Conservation (phyloP, 23 tunicate genomes). For the Oikopleura vanhoeffeni region DNA sequence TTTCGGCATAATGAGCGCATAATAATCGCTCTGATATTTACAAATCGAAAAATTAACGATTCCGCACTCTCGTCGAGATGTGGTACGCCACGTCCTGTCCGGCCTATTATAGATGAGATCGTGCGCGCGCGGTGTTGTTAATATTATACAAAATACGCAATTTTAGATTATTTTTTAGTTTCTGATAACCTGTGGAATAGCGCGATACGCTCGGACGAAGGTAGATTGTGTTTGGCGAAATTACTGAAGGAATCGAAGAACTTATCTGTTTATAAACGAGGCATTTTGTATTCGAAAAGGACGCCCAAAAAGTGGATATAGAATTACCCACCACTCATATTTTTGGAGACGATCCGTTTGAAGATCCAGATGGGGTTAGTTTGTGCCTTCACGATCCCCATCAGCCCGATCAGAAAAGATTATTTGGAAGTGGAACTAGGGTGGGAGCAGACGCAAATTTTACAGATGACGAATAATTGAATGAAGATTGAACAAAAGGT, state of each 20-base stretch:
- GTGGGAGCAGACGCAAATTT: conserved; percentile 81
- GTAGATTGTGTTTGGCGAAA: conserved; percentile 75
- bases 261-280: not conserved
- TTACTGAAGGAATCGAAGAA: conserved; percentile 43
- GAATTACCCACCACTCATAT: conserved; percentile 64
- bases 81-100: no score
- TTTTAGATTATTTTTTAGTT: no score
- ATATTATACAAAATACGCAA: no score
- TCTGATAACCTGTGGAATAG: conserved; percentile 45
- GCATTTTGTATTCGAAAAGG: conserved; percentile 44
- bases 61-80: no score
- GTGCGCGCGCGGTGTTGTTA: no score
- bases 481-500: conserved; percentile 24
- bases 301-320: conserved; percentile 79
- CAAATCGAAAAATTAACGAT: no score
- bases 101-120: no score
- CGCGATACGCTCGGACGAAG: conserved; percentile 63
- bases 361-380: conserved; percentile 51
- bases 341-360: conserved; percentile 82
- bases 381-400: not conserved
- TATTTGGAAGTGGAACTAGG: conserved; percentile 42
- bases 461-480: conserved; percentile 41
- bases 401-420: conserved; percentile 69
- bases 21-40: no score
- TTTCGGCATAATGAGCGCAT: no score